Evolutionary conservation across 2,113 vertebrate species (phyloP).

Genomic region (Empidonax traillii): DNA sequence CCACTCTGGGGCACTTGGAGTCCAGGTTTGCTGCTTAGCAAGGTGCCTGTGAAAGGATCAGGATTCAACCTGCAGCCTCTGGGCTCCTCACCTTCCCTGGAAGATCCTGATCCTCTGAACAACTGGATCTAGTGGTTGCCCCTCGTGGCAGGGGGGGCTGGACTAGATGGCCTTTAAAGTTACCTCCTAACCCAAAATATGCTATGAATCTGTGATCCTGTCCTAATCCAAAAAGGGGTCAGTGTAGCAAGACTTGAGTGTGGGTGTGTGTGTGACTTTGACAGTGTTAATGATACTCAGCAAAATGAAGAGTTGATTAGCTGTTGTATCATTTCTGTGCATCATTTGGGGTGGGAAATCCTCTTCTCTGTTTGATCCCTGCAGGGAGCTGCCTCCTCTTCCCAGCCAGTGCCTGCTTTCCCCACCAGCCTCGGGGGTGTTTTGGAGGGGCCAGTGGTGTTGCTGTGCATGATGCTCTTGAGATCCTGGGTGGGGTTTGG

Average conservation of each 20-base stretch:
- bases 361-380: not conserved
- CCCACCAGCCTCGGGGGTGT: not conserved
- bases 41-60: not conserved
- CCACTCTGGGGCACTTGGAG: rapidly evolving
- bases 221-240: not conserved
- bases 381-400: not conserved
- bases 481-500: not conserved
- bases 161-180: not conserved
- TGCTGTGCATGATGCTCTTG: not conserved
- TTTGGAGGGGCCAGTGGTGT: not conserved
- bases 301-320: not conserved
- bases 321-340: not conserved
- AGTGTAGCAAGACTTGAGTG: not conserved
- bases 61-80: not conserved
- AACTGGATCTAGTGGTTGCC: not conserved
- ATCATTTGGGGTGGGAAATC: not conserved
- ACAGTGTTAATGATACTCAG: not conserved
- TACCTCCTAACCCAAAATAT: not conserved
- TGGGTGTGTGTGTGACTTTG: not conserved
- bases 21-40: not conserved
- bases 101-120: not conserved
- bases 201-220: not conserved
- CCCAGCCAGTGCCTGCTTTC: not conserved
- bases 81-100: not conserved
- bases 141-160: not conserved